These are phyloP conservation scores for Ferrisia virgata DNA, from an alignment of 2,888 invertebrate species.

Conservation along the genomic window DNA sequence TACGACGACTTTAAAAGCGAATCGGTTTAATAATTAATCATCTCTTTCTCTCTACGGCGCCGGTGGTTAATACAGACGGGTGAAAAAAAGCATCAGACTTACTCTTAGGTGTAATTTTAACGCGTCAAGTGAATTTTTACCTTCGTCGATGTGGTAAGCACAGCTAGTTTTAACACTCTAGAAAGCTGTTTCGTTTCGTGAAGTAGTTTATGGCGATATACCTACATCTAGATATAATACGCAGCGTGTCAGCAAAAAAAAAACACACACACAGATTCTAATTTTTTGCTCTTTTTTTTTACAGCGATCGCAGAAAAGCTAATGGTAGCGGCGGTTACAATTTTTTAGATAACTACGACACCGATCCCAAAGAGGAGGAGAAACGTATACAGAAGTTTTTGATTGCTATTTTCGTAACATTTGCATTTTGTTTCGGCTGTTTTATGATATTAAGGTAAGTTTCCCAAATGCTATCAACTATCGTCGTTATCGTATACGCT, in stretches of 20 bases:
- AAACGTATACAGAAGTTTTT: constrained; percentile 60
- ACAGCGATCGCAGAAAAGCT: constrained; percentile 35
- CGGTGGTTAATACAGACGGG: background rate
- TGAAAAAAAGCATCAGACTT: background rate
- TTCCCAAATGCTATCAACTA: background rate
- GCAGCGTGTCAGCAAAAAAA: too few species aligned
- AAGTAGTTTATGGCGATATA: too few species aligned
- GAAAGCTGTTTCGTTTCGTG: too few species aligned
- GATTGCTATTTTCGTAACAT: constrained; percentile 64
- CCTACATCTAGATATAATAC: too few species aligned
- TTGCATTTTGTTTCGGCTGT: constrained; percentile 66
- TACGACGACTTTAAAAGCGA: background rate
- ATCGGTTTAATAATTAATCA: constrained; percentile 3
- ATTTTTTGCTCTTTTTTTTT: background rate
- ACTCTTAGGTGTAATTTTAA: background rate
- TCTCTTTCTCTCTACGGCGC: too few species aligned
- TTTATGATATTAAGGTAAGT: constrained; percentile 58
- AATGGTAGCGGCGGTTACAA: constrained; percentile 14
- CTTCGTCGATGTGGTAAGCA: too few species aligned
- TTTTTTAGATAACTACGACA: constrained; percentile 38
- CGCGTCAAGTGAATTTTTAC: too few species aligned
- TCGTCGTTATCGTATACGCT: background rate
- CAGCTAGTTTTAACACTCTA: too few species aligned
- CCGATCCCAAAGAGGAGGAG: constrained; percentile 40
- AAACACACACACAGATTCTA: background rate